Conservation (phyloP, 1,140 invertebrate species). For the Bombus polaris region DNA sequence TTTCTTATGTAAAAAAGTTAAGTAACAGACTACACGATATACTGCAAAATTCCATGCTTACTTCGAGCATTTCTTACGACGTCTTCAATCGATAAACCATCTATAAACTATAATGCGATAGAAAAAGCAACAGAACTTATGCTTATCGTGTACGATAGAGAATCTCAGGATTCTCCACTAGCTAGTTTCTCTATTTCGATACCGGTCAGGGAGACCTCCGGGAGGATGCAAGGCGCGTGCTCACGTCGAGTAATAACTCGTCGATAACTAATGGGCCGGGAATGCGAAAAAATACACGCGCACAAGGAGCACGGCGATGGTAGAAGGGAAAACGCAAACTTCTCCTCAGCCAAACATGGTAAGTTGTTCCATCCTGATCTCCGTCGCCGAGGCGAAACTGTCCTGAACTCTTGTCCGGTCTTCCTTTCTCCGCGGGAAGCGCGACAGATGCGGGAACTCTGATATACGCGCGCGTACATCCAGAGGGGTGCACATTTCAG, state of each 20-base stretch:
- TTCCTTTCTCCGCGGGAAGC: conserved; percentile 45
- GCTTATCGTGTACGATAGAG: conserved; percentile 28
- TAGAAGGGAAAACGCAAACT: conserved; percentile 31
- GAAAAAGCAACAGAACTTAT: not conserved
- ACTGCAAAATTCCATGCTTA: not conserved
- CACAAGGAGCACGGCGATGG: not conserved
- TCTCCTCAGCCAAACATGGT: conserved; percentile 71
- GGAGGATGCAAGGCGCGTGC: conserved; percentile 46
- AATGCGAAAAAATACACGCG: conserved; percentile 13
- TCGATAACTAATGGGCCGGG: conserved; percentile 62
- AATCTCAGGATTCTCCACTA: not conserved
- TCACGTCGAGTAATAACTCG: conserved; percentile 64
- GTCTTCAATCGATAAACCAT: not conserved
- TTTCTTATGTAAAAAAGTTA: no score
- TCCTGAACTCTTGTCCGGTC: conserved; percentile 17
- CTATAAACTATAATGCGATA: not conserved
- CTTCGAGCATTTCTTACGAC: not conserved
- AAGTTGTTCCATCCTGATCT: conserved; percentile 64
- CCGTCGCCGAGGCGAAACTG: conserved; percentile 46
- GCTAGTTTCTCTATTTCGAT: conserved; percentile 31
- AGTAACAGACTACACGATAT: not conserved
- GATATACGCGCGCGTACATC: conserved; percentile 62
- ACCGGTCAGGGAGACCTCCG: not conserved
- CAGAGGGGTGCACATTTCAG: conserved; percentile 16
- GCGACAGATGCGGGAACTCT: conserved; percentile 67